These are phyloP conservation scores for Omphaloscelis lunosa DNA, from an alignment of 2,888 invertebrate species.

Conservation along the genomic window DNA sequence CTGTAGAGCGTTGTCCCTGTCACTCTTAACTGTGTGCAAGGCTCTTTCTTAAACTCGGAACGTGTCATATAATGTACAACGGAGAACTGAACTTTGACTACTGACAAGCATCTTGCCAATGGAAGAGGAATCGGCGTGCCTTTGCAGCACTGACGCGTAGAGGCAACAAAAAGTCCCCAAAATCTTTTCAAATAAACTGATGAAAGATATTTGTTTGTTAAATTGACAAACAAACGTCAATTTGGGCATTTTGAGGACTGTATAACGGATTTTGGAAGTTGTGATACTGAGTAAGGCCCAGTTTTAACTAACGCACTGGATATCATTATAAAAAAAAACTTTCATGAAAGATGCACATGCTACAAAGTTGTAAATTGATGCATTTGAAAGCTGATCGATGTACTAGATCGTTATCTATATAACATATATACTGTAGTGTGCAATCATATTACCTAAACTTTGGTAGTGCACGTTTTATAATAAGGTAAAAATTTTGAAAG, in stretches of 20 bases:
- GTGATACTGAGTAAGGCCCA: background rate
- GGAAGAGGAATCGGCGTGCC: too few species aligned
- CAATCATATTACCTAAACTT: slow-evolving; percentile 21
- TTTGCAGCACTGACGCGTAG: slow-evolving; percentile 8
- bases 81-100: background rate
- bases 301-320: background rate
- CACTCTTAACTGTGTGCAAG: background rate
- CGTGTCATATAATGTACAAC: background rate
- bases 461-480: slow-evolving; percentile 42
- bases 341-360: background rate
- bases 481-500: background rate
- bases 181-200: background rate
- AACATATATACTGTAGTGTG: slow-evolving; percentile 31
- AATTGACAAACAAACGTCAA: background rate
- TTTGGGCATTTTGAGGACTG: background rate
- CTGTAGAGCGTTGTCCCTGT: background rate
- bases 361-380: slow-evolving; percentile 24
- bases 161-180: too few species aligned
- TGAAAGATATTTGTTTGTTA: background rate
- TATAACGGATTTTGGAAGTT: background rate
- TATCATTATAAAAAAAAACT: background rate
- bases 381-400: slow-evolving; percentile 33
- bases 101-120: background rate
- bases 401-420: slow-evolving; percentile 30
- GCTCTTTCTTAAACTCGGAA: too few species aligned